A percentile compares a stretch with the other conserved stretches of the same genome.
Evolutionary conservation across 2,888 invertebrate genomes (phyloP).

Genomic region (Myopa testacea): DNA sequence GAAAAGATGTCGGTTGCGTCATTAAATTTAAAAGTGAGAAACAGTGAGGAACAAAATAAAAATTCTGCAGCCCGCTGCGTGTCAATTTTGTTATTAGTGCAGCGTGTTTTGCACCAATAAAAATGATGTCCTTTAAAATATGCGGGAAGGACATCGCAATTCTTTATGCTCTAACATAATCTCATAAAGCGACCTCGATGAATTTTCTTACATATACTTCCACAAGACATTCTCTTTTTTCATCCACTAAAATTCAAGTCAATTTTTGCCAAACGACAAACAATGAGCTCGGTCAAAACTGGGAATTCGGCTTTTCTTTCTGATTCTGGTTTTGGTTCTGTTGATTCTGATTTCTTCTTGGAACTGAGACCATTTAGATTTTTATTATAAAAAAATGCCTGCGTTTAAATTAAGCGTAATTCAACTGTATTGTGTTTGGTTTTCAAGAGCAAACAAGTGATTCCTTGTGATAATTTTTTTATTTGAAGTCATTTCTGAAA

Average conservation of each 20-base stretch:
- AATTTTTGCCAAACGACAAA: constrained; percentile 1
- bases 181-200: neutral
- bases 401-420: no score
- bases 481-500: no score
- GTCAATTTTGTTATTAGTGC: neutral
- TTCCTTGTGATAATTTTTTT: no score
- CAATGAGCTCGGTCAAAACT: no score
- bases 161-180: neutral
- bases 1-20: neutral
- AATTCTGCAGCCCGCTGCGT: constrained; percentile 16
- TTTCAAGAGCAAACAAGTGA: no score
- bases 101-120: constrained; percentile 14
- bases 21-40: neutral
- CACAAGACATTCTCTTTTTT: neutral
- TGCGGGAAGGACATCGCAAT: neutral
- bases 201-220: neutral
- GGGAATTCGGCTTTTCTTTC: no score
- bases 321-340: no score
- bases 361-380: neutral
- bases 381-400: no score
- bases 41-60: neutral
- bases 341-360: no score
- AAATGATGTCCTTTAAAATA: constrained; percentile 19
- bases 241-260: neutral
- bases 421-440: no score